phyloP scores from a whole-genome alignment of 2,113 vertebrate species.

The Tetrax tetrax region DNA sequence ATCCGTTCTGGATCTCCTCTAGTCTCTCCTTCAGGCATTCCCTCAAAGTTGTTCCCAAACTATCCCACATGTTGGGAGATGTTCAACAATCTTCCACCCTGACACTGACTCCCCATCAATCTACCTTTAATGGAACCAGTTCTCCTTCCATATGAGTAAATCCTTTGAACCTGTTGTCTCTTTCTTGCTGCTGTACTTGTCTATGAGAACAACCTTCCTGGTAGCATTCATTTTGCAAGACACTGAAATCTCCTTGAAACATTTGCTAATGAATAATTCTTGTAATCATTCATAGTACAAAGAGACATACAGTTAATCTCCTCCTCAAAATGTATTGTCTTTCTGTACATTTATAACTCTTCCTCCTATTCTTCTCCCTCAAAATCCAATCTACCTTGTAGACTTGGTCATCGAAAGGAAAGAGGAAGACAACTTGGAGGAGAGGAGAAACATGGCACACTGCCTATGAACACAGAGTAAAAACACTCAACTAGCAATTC shows the following conservation, averaged over 20 bases:
- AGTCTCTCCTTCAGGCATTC: not conserved
- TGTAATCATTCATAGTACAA: not conserved
- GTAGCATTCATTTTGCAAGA: not conserved
- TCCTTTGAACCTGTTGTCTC: not conserved
- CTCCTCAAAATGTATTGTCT: not conserved
- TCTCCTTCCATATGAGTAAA: not conserved
- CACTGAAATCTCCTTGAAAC: not conserved
- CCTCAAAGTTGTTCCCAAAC: not conserved
- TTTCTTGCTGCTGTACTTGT: not conserved
- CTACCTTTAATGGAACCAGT: not conserved
- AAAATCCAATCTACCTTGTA: not conserved
- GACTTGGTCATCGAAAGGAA: not conserved
- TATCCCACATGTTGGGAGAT: not conserved
- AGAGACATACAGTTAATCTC: not conserved
- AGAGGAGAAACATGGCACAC: not conserved
- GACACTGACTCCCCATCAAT: not conserved
- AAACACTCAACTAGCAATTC: not conserved
- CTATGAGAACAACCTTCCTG: not conserved
- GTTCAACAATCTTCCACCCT: not conserved
- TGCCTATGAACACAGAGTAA: not conserved
- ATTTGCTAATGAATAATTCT: not conserved
- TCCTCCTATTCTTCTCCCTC: not conserved
- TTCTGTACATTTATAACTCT: not conserved
- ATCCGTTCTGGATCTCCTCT: not conserved
- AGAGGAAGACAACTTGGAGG: not conserved